Conservation (phyloP, 2,888 invertebrate genomes). For the Tenthredo livida region DNA sequence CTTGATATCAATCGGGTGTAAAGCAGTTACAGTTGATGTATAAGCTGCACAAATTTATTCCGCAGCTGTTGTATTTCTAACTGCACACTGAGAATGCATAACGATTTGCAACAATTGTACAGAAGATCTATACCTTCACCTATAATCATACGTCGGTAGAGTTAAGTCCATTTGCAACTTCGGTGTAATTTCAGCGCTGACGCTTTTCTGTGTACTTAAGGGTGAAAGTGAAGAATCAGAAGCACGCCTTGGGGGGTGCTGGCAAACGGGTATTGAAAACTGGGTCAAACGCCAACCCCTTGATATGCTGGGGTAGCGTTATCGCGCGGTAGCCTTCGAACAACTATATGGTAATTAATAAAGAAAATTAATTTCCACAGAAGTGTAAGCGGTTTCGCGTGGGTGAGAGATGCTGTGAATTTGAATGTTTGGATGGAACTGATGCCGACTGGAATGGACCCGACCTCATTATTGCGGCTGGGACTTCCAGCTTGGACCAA, state of each 20-base stretch:
- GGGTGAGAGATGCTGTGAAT: conserved; percentile 93
- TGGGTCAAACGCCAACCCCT: neutral
- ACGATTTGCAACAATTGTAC: too few relatives aligned
- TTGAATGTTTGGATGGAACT: conserved; percentile 87
- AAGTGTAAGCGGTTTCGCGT: conserved; percentile 92
- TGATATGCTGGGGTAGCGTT: neutral
- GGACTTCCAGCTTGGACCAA: conserved; percentile 56
- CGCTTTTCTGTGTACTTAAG: neutral
- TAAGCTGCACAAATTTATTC: too few relatives aligned
- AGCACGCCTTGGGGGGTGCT: neutral
- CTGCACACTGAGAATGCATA: too few relatives aligned
- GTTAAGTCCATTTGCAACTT: neutral
- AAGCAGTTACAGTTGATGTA: too few relatives aligned
- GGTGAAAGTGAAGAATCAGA: neutral
- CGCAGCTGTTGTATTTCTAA: too few relatives aligned
- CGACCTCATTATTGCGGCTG: conserved; percentile 69
- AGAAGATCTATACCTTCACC: too few relatives aligned
- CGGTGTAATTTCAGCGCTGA: neutral
- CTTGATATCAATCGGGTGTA: too few relatives aligned
- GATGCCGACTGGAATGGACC: conserved; percentile 70
- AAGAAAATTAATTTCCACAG: conserved; percentile 78
- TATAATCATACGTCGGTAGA: neutral
- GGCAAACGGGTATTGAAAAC: conserved; percentile 17
- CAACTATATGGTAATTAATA: conserved; percentile 8
- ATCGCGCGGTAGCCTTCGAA: conserved; percentile 2